Base-by-base conservation (phyloP, 2,797 vertebrate genomes). In the Caiman crocodilus region DNA sequence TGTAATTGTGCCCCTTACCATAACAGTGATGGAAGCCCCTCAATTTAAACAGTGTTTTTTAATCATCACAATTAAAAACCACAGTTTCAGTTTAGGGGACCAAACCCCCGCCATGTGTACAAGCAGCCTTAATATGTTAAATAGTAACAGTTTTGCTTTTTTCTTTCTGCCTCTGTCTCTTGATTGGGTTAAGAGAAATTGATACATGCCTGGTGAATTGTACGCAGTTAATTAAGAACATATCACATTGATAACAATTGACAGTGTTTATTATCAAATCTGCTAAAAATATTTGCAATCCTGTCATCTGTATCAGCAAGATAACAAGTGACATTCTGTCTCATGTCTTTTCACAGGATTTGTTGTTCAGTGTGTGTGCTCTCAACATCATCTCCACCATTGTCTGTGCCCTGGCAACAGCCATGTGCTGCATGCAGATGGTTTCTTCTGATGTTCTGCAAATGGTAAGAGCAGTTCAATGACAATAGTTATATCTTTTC, bases 381-480 rank as follows among this genome's bases (percentile, higher is more conserved):
- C 98, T 99, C 94, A 99, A 99, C 84, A 98, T 99, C 97, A 98
- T 99, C 97, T 99, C 99, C 97, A 99, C 99, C 96, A 99, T 99
- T 85, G 99, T 99, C 96, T 99, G 99, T 67, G 99, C 99, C 14
- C 97, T 99, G 93, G 99, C 99, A 96, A 99, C 99, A 1, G 99
- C 99, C 76, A 99, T 99, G 99, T 99, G 99, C 98, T 99, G 99
- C 96, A 99, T 99, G 99, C 99, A 99, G 98, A 99, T 99, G 99
- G 99, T 99, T 95, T 99, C 99, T 4, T 98, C 99, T 42, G 99
- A 99, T 95, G 98, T 99, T 90, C 98, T 99, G 96, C 99, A 99
- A 97, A 99, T 99, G 99, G 99, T 99, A 97, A 99, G 99, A 98
- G 96, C 1, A 14, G 80, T 91, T 85, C 82, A 85, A 82, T 85